phyloP scores from a whole-genome alignment of 1,140 invertebrate genomes.

The Scaptomyza hsui region DNA sequence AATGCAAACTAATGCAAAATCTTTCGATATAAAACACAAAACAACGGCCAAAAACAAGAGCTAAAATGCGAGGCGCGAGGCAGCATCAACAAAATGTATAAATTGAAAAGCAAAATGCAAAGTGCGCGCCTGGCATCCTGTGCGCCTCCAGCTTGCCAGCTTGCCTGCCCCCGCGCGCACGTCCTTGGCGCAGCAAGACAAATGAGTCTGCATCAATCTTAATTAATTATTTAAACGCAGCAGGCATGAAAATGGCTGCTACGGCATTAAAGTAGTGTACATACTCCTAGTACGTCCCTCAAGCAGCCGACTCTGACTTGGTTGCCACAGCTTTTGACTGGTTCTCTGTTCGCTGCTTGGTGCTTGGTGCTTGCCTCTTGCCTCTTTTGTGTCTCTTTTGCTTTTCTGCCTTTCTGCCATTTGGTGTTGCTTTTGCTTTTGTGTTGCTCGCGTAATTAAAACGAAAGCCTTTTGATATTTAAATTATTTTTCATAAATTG shows the following conservation, averaged over 20 bases:
- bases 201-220: slow-evolving; percentile 83
- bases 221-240: slow-evolving; percentile 83
- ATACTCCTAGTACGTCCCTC: slow-evolving; percentile 26
- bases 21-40: slow-evolving; percentile 71
- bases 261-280: slow-evolving; percentile 65
- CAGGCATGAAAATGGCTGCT: slow-evolving; percentile 74
- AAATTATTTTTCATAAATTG: slow-evolving; percentile 83
- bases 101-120: slow-evolving; percentile 82
- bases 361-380: slow-evolving; percentile 44
- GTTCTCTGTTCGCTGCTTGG: no score
- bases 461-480: slow-evolving; percentile 82
- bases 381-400: background rate
- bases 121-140: slow-evolving; percentile 56
- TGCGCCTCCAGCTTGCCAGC: slow-evolving; percentile 7
- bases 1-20: slow-evolving; percentile 82
- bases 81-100: slow-evolving; percentile 67
- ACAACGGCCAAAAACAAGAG: background rate
- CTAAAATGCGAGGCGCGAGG: slow-evolving; percentile 7
- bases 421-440: slow-evolving; percentile 54
- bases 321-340: slow-evolving; percentile 44
- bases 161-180: slow-evolving; percentile 16
- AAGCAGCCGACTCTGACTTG: background rate
- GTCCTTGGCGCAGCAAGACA: slow-evolving; percentile 73
- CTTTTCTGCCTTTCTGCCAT: slow-evolving; percentile 10
- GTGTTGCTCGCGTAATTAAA: slow-evolving; percentile 77